phyloP scores from a whole-genome alignment of 2,888 invertebrate species.

The Polydesmus complanatus region DNA sequence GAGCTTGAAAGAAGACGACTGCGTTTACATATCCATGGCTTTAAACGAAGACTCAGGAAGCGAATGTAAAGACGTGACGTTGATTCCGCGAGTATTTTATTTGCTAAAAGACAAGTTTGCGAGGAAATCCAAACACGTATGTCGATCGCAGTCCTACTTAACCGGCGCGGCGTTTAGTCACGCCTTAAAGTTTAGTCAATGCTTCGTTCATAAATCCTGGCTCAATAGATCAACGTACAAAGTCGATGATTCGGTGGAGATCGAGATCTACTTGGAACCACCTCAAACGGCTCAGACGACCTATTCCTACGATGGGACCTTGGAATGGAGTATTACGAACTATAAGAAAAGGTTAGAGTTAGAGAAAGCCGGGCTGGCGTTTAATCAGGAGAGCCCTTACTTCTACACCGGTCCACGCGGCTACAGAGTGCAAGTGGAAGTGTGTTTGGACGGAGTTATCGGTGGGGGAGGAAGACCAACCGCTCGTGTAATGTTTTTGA shows the following conservation, averaged over 20 bases:
- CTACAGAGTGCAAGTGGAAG: background rate
- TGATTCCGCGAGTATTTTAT: background rate
- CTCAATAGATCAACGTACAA: background rate
- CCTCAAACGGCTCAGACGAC: background rate
- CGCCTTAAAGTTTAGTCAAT: background rate
- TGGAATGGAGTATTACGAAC: background rate
- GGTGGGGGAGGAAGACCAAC: background rate
- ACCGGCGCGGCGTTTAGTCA: background rate
- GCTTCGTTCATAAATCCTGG: background rate
- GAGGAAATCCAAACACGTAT: background rate
- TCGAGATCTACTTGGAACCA: background rate
- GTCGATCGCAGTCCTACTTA: background rate
- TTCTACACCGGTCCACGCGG: background rate
- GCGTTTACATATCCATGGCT: background rate
- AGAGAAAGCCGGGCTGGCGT: background rate
- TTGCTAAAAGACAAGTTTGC: background rate
- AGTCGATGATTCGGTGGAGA: background rate
- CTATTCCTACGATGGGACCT: background rate
- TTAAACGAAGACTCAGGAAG: background rate
- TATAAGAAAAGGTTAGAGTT: background rate
- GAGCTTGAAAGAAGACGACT: background rate
- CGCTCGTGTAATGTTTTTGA: no score
- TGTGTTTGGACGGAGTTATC: background rate
- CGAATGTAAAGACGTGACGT: background rate
- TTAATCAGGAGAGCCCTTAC: background rate